Evolutionary conservation across 2,797 vertebrate genomes (phyloP).

Genomic region (Taenioides sp.): DNA sequence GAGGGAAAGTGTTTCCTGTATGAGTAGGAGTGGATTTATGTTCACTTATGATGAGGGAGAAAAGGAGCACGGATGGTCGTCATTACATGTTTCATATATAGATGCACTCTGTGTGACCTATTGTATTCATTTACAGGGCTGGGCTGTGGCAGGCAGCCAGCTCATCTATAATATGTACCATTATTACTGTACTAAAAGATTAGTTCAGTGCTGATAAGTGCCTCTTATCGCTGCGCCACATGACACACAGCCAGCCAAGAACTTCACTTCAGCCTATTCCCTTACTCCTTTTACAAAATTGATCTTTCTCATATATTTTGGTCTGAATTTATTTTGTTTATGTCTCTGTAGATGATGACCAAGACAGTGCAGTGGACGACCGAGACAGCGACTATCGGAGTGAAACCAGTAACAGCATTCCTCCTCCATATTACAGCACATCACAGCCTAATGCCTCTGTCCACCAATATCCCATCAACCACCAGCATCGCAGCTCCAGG

Average conservation of each 20-base stretch:
- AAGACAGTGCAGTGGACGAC: conserved; percentile 93
- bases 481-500: conserved; percentile 83
- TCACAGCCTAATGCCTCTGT: conserved; percentile 95
- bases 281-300: not conserved
- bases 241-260: conserved; percentile 12
- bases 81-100: conserved; percentile 37
- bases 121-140: conserved; percentile 13
- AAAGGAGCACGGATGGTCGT: conserved; percentile 19
- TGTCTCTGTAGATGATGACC: conserved; percentile 85
- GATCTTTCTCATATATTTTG: not conserved
- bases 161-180: conserved; percentile 39
- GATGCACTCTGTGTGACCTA: conserved; percentile 46
- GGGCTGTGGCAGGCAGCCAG: conserved; percentile 18
- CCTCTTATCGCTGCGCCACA: conserved; percentile 20
- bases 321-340: not conserved
- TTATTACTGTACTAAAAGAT: conserved; percentile 33
- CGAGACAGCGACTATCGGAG: conserved; percentile 96
- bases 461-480: conserved; percentile 91
- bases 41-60: conserved; percentile 23
- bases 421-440: conserved; percentile 90
- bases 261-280: conserved; percentile 15
- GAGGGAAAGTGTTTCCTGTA: conserved; percentile 32
- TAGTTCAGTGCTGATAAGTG: conserved; percentile 26
- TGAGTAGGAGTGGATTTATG: conserved; percentile 31
- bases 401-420: conserved; percentile 96